Conservation (phyloP, 1,140 invertebrate genomes). For the Drosophila sulfurigaster region DNA sequence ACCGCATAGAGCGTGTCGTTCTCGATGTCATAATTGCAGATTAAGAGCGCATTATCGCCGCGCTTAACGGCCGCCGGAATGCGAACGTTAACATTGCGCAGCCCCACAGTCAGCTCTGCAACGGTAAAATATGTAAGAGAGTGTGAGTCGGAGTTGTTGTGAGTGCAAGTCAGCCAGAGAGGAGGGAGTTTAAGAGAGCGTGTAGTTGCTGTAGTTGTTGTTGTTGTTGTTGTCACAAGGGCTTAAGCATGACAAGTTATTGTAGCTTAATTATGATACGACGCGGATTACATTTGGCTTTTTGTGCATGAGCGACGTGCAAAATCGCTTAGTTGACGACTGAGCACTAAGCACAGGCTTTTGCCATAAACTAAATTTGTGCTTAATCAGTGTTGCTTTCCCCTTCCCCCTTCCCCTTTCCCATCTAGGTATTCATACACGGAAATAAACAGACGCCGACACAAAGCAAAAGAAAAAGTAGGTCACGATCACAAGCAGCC, state of each 20-base stretch:
- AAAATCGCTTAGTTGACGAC: slow-evolving; percentile 5
- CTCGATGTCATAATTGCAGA: slow-evolving; percentile 92
- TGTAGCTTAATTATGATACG: slow-evolving; percentile 80
- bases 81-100: slow-evolving; percentile 87
- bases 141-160: neutral
- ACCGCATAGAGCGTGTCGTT: slow-evolving; percentile 92
- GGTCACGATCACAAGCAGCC: slow-evolving; percentile 30
- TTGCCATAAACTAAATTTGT: slow-evolving; percentile 23
- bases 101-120: slow-evolving; percentile 70
- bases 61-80: slow-evolving; percentile 89
- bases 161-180: neutral
- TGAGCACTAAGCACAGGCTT: slow-evolving; percentile 4
- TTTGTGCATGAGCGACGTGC: slow-evolving; percentile 5
- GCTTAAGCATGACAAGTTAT: slow-evolving; percentile 80
- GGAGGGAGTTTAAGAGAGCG: neutral
- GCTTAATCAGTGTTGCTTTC: slow-evolving; percentile 2
- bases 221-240: slow-evolving; percentile 41
- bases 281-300: slow-evolving; percentile 68
- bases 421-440: neutral
- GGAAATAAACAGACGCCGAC: slow-evolving; percentile 5
- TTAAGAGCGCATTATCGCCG: slow-evolving; percentile 89
- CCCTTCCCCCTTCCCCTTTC: neutral
- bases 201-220: neutral
- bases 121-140: slow-evolving; percentile 12
- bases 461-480: slow-evolving; percentile 30